Evolutionary conservation across 2,113 vertebrate species (phyloP).

Genomic region (Calonectris borealis): DNA sequence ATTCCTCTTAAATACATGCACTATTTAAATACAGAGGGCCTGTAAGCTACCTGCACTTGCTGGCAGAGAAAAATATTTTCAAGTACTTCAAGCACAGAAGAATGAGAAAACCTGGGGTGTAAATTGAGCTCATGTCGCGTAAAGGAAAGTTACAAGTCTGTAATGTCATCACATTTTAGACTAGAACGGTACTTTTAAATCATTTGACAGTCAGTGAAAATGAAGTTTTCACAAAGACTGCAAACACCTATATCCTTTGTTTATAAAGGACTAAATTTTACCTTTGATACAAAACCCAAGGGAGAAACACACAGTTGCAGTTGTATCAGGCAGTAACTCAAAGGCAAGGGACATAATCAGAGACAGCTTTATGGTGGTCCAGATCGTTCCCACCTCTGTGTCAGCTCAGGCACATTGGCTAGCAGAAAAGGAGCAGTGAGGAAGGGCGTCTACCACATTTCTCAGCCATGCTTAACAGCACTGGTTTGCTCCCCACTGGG

Average conservation of each 20-base stretch:
- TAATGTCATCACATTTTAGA: not conserved
- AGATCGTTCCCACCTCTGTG: not conserved
- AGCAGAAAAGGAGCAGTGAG: not conserved
- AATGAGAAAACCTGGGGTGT: not conserved
- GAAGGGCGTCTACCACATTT: not conserved
- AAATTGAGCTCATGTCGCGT: not conserved
- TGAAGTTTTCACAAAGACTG: not conserved
- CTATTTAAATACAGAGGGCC: conserved; percentile 28
- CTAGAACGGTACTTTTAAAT: not conserved
- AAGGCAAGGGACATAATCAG: not conserved
- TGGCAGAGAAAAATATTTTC: conserved; percentile 8
- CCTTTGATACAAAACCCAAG: not conserved
- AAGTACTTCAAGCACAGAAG: not conserved
- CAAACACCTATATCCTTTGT: not conserved
- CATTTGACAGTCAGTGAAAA: not conserved
- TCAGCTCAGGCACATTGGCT: not conserved
- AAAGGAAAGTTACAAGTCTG: not conserved
- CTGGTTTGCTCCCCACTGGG: not conserved
- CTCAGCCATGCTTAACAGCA: not conserved
- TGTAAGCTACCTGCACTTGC: not conserved
- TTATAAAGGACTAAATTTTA: not conserved
- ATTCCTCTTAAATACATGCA: not conserved
- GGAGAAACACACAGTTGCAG: not conserved
- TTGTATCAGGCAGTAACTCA: not conserved
- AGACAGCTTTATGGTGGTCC: not conserved